Evolutionary conservation across 2,797 vertebrate genomes (phyloP), one percentile per base, ranked within the genome.

Genomic region (Dendrocincla tyrannina): DNA sequence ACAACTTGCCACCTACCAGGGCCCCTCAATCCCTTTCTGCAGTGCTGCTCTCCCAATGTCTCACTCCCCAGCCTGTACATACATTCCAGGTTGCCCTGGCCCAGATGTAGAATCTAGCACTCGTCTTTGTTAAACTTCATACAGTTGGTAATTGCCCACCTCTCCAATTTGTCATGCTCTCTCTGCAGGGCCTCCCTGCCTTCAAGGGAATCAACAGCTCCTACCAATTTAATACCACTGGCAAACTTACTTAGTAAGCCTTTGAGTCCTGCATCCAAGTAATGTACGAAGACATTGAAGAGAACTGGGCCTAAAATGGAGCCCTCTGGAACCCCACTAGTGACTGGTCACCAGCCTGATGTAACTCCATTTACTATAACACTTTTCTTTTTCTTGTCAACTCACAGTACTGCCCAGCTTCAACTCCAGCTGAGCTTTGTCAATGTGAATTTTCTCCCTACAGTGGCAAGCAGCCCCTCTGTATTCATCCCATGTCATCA

Each of bases 31-130:
- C 5, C 17, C 59, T 73, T 44, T 44, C 37, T 8, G 3, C 22
- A 23, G 4, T 9, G 37, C 27, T 66, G 44, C 16, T 44, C 23
- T 50, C 37, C 37, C 52, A 58, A 37, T 24, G 52, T 12, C 75
- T 42, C 1, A 0, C 13, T 64, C 44, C 37, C n/a, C 23, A 25
- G 19, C 11, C n/a, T 50, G 18, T 13, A 3, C 2, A 0, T 28
- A 50, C 8, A 72, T 4, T 19, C 50, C 42, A 16, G 8, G 32
- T 1, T 52, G 37, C 13, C 37, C 9, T 39, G 37, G 24, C 13
- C 5, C 5, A 2, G 28, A 27, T 39, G 28, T 16, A 72, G 32
- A 50, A 64, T 49, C 14, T 4, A 12, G 42, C 16, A n/a, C 13
- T 6, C 24, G 5, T n/a, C 58, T 63, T 28, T 24, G 37, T 17